phyloP scores from a whole-genome alignment of 1,140 invertebrate genomes.

The Heliconius eleuchia region DNA sequence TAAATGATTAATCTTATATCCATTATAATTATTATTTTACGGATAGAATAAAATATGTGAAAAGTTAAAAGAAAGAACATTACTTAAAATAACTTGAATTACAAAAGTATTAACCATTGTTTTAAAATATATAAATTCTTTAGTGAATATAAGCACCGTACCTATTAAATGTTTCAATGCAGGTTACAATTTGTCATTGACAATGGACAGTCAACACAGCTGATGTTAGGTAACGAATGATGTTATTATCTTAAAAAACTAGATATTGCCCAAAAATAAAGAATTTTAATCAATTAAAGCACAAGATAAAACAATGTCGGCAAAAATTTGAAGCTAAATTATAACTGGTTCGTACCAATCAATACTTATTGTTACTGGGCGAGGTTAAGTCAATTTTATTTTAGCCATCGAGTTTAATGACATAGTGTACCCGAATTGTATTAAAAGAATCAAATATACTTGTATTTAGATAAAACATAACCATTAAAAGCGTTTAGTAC shows the following conservation, averaged over 20 bases:
- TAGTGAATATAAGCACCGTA: neutral
- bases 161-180: slow-evolving; percentile 8
- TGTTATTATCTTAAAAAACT: neutral
- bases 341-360: slow-evolving; percentile 42
- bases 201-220: slow-evolving; percentile 14
- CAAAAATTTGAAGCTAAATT: slow-evolving; percentile 13
- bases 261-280: neutral
- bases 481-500: slow-evolving; percentile 53
- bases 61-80: too few species aligned
- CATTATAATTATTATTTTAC: too few species aligned
- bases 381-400: slow-evolving; percentile 26
- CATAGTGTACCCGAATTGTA: slow-evolving; percentile 12
- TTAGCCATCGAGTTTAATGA: slow-evolving; percentile 21
- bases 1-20: too few species aligned
- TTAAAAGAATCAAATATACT: slow-evolving; percentile 3
- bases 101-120: neutral
- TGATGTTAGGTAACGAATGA: slow-evolving; percentile 24
- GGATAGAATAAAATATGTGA: too few species aligned
- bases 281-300: neutral
- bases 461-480: slow-evolving; percentile 35
- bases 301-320: slow-evolving; percentile 4
- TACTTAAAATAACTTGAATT: neutral
- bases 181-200: slow-evolving; percentile 24
- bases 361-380: slow-evolving; percentile 37
- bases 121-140: neutral